Evolutionary conservation across 2,797 vertebrate species (phyloP).

Genomic region (Pipistrellus pygmaeus): DNA sequence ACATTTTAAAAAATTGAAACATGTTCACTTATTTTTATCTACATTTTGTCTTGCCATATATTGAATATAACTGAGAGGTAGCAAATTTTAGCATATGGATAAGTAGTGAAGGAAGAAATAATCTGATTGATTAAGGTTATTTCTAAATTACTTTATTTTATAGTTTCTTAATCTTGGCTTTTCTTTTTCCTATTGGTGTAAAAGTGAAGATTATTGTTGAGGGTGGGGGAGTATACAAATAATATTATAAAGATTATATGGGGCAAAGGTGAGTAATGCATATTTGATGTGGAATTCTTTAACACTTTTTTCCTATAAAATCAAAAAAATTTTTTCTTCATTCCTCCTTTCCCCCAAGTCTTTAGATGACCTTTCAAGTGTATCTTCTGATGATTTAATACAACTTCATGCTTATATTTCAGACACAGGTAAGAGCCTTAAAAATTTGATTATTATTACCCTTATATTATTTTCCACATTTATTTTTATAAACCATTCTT

Average conservation of each 20-base stretch:
- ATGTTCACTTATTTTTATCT: neutral
- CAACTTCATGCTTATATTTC: constrained; percentile 97
- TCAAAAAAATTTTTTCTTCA: constrained; percentile 66
- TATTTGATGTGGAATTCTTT: constrained; percentile 28
- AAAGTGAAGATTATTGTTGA: neutral
- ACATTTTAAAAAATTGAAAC: constrained; percentile 32
- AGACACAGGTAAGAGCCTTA: constrained; percentile 94
- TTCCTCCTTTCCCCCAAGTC: constrained; percentile 87
- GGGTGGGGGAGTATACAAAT: neutral
- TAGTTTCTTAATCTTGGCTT: neutral
- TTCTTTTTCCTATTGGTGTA: neutral
- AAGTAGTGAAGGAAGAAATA: constrained; percentile 23
- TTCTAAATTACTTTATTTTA: constrained; percentile 23
- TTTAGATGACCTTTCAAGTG: constrained; percentile 96
- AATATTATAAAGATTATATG: neutral
- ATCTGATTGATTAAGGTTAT: constrained; percentile 29
- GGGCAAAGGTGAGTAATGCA: neutral
- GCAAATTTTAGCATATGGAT: neutral
- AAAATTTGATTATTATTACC: neutral
- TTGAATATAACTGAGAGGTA: constrained; percentile 37
- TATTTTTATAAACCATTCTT: constrained; percentile 41
- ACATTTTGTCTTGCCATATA: constrained; percentile 8
- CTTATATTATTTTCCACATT: constrained; percentile 37
- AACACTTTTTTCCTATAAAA: neutral
- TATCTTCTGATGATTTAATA: constrained; percentile 93